Percentiles rank a stretch among this genome's conserved stretches.
Conservation (phyloP, 2,888 invertebrate genomes). For the Anorthoa munda region DNA sequence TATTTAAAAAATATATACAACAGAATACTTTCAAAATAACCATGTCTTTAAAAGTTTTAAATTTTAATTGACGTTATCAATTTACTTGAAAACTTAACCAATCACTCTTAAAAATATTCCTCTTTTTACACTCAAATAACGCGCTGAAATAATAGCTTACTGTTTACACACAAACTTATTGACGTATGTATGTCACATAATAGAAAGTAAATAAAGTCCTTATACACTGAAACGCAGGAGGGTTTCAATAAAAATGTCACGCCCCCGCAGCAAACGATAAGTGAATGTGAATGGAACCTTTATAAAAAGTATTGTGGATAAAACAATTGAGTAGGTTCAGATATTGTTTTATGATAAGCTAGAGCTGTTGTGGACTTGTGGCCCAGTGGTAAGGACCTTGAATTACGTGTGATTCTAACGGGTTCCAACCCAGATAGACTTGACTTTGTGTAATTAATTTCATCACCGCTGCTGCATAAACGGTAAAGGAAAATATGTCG, state of each 20-base stretch:
- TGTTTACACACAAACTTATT: neutral
- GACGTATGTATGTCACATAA: conserved; percentile 13
- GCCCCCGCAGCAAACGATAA: conserved; percentile 29
- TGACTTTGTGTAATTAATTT: too few relatives aligned
- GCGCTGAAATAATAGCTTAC: too few relatives aligned
- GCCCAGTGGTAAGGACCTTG: too few relatives aligned
- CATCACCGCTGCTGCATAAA: too few relatives aligned
- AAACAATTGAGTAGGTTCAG: conserved; percentile 19
- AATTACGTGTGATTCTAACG: too few relatives aligned
- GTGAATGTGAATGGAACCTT: conserved; percentile 22
- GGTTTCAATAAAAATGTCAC: conserved; percentile 50
- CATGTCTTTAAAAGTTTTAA: neutral
- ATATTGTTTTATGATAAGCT: conserved; percentile 2
- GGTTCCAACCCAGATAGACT: too few relatives aligned
- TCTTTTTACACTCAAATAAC: neutral
- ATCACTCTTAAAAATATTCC: neutral
- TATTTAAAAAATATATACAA: neutral
- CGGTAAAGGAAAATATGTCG: too few relatives aligned
- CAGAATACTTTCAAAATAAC: neutral
- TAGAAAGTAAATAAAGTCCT: conserved; percentile 46
- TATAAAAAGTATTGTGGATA: conserved; percentile 14
- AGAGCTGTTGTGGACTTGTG: neutral
- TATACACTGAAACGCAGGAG: conserved; percentile 36
- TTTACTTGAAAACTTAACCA: neutral
- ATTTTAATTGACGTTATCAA: neutral